Evolutionary conservation across 2,797 vertebrate genomes (phyloP).

Genomic region (Hemitrygon akajei): DNA sequence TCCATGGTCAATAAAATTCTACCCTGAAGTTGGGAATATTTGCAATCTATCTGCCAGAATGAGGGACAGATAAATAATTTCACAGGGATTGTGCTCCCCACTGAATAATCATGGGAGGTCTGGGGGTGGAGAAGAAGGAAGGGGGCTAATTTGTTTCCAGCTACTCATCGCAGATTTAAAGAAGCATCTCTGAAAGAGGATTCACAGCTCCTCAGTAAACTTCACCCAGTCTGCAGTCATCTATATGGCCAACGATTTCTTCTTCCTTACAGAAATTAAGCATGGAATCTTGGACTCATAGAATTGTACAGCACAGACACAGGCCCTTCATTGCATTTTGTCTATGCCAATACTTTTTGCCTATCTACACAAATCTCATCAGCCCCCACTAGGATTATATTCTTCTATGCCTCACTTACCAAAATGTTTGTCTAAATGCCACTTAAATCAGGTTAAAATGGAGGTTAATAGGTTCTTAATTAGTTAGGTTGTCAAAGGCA

Average conservation of each 20-base stretch:
- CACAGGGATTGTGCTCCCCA: background rate
- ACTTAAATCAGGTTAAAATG: no score
- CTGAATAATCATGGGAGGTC: background rate
- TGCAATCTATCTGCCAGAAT: background rate
- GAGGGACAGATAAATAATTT: background rate
- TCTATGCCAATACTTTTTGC: no score
- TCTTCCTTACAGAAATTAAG: background rate
- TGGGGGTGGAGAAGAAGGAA: background rate
- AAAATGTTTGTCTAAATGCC: no score
- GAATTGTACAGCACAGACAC: no score
- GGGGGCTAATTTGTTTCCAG: background rate
- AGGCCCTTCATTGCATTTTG: no score
- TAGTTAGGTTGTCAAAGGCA: no score
- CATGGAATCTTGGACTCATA: background rate
- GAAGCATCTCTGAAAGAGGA: background rate
- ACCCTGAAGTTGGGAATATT: background rate
- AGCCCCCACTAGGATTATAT: no score
- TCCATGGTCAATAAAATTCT: background rate
- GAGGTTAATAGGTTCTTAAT: no score
- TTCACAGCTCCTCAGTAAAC: background rate
- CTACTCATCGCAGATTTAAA: background rate
- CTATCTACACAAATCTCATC: no score
- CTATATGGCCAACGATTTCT: background rate
- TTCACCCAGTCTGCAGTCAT: background rate
- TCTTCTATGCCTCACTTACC: no score